Evolutionary conservation across 2,797 vertebrate genomes (phyloP).

Genomic region (Helarctos malayanus): DNA sequence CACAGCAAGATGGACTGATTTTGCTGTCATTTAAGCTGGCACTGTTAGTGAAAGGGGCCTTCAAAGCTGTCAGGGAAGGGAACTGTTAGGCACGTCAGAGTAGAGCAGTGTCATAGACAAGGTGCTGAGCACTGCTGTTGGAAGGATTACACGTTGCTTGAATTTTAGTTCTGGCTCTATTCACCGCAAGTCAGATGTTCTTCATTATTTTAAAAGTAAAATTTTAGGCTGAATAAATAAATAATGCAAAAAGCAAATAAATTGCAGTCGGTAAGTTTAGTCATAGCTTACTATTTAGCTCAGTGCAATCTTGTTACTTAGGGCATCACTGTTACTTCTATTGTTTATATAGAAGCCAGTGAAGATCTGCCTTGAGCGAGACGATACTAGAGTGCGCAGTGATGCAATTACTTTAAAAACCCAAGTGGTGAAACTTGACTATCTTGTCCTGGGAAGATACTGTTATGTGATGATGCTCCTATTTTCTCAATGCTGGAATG

Average conservation of each 20-base stretch:
- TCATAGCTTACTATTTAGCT: conserved; percentile 79
- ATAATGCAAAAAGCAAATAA: conserved; percentile 73
- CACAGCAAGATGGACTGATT: neutral
- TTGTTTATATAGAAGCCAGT: conserved; percentile 77
- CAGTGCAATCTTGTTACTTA: conserved; percentile 69
- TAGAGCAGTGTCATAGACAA: neutral
- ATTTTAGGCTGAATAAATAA: conserved; percentile 52
- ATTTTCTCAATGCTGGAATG: conserved; percentile 69
- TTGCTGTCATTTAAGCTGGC: neutral
- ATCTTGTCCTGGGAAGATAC: conserved; percentile 44
- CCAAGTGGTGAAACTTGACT: conserved; percentile 78
- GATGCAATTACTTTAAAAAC: conserved; percentile 70
- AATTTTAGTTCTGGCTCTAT: neutral
- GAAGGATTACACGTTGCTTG: neutral
- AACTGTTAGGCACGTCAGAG: no score
- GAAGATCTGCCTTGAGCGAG: neutral
- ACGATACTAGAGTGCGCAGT: conserved; percentile 23
- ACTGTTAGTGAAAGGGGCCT: neutral
- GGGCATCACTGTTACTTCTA: conserved; percentile 74
- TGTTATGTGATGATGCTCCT: conserved; percentile 11
- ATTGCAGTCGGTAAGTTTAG: conserved; percentile 80
- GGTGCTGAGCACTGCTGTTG: no score
- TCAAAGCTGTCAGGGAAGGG: neutral
- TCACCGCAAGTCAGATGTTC: neutral
- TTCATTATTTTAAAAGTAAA: conserved; percentile 67